phyloP scores from a whole-genome alignment of 2,888 invertebrate genomes.

The Phengaris arion region DNA sequence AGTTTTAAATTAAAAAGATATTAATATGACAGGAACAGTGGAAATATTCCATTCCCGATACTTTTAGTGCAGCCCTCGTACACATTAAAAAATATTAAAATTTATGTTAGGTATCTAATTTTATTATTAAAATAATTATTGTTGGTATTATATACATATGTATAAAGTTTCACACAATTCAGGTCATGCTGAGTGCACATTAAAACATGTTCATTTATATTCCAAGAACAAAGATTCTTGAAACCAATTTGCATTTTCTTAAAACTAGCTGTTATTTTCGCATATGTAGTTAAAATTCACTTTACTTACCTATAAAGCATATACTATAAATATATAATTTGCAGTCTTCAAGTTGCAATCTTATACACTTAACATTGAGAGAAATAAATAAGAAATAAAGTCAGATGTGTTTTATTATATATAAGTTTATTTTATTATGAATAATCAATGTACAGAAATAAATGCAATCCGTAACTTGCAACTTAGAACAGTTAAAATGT shows the following conservation, averaged over 20 bases:
- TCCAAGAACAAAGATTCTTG: no score
- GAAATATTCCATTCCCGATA: no score
- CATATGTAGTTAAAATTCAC: background rate
- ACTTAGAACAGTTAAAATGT: slow-evolving; percentile 67
- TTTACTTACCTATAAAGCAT: background rate
- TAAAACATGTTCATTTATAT: background rate
- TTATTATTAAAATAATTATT: no score
- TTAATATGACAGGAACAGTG: no score
- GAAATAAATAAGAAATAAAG: slow-evolving; percentile 34
- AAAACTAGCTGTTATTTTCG: background rate
- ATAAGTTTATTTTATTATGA: slow-evolving; percentile 73
- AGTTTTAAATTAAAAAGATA: no score
- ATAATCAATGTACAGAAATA: slow-evolving; percentile 76
- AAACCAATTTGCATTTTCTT: background rate
- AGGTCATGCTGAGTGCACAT: background rate
- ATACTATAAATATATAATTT: background rate
- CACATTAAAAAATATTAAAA: no score
- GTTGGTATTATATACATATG: no score
- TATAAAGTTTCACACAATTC: background rate
- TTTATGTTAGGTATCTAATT: no score
- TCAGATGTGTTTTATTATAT: slow-evolving; percentile 37
- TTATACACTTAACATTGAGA: background rate
- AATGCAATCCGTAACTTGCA: slow-evolving; percentile 72
- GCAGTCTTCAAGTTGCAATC: background rate
- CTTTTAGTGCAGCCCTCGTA: no score